These are phyloP conservation scores for Jordanella pulchra DNA, from an alignment of 2,797 vertebrate genomes.

Conservation along the genomic window DNA sequence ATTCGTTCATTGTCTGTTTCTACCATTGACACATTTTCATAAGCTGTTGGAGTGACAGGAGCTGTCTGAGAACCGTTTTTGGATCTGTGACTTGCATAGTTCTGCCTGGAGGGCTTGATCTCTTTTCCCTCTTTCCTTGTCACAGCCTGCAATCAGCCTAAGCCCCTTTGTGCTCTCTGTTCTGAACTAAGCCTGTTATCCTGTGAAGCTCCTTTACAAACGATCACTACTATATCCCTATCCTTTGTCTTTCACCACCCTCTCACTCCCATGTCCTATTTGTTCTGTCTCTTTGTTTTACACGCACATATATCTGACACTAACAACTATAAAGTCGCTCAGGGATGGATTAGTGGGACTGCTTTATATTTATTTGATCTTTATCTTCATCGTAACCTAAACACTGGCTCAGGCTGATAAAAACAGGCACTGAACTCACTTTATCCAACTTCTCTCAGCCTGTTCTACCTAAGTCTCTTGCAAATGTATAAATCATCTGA, in stretches of 20 bases:
- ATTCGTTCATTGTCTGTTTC: constrained; percentile 51
- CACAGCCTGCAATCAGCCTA: constrained; percentile 70
- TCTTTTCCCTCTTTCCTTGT: constrained; percentile 66
- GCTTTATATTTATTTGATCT: constrained; percentile 31
- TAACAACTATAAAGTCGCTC: constrained; percentile 35
- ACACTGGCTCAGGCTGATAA: constrained; percentile 9
- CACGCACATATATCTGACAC: constrained; percentile 17
- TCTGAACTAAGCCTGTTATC: constrained; percentile 73
- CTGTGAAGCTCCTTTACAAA: constrained; percentile 64
- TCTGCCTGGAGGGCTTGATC: constrained; percentile 69
- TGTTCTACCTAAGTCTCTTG: not conserved
- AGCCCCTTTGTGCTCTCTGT: constrained; percentile 73
- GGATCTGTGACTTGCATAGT: constrained; percentile 60
- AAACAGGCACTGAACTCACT: not conserved
- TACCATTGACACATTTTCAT: constrained; percentile 59
- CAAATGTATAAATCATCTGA: not conserved
- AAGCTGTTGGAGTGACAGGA: constrained; percentile 51
- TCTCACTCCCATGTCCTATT: constrained; percentile 24
- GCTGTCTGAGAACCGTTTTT: constrained; percentile 51
- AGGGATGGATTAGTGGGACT: constrained; percentile 34
- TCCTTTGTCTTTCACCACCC: constrained; percentile 46
- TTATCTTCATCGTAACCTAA: not conserved
- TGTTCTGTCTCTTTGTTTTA: constrained; percentile 31
- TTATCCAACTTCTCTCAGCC: not conserved
- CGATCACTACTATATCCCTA: constrained; percentile 50